Percentiles rank a stretch among this genome's conserved stretches.
phyloP scores from a whole-genome alignment of 1,140 invertebrate genomes.

The Dreissena rostriformis region DNA sequence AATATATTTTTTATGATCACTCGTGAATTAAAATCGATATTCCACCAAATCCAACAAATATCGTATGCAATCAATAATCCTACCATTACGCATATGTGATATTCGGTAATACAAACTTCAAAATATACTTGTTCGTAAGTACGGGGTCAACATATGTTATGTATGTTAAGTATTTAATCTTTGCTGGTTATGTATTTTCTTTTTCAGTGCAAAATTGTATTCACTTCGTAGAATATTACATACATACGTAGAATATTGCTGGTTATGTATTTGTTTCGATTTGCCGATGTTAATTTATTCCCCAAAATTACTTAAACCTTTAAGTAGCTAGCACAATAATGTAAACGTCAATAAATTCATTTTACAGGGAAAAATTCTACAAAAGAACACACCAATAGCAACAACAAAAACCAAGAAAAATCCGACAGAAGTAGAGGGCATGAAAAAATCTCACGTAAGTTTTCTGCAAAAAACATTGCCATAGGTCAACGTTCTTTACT shows the following conservation, averaged over 20 bases:
- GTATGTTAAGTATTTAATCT: too few relatives aligned
- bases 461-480: background rate
- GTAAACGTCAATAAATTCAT: background rate
- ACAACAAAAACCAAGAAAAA: conserved; percentile 96
- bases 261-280: too few relatives aligned
- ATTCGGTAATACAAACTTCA: background rate
- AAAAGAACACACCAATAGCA: conserved; percentile 81
- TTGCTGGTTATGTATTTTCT: too few relatives aligned
- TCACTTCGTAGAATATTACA: too few relatives aligned
- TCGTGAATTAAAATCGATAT: too few relatives aligned
- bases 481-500: background rate
- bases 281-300: too few relatives aligned
- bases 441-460: conserved; percentile 75
- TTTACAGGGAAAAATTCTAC: conserved; percentile 50
- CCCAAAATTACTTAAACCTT: too few relatives aligned
- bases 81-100: background rate
- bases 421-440: conserved; percentile 87
- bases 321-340: background rate
- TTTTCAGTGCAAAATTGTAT: too few relatives aligned
- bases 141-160: too few relatives aligned
- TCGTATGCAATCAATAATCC: background rate
- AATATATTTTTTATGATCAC: too few relatives aligned
- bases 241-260: too few relatives aligned
- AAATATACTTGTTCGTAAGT: background rate
- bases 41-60: too few relatives aligned